Conservation (phyloP, 2,113 vertebrate genomes). For the Galemys pyrenaicus region DNA sequence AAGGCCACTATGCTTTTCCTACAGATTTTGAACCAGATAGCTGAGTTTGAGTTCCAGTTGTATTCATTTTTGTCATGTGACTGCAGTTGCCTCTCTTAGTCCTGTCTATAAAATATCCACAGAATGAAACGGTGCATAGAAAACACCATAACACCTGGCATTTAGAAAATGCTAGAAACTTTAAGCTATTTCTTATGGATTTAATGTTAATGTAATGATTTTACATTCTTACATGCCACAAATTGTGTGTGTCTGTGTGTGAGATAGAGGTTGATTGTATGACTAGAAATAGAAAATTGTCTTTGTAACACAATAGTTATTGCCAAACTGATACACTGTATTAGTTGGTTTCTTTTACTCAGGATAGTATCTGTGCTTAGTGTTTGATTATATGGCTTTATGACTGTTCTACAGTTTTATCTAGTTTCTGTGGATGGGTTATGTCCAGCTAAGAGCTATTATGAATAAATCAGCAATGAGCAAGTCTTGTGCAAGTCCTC, state of each 20-base stretch:
- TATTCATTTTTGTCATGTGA: neutral
- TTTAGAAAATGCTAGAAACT: neutral
- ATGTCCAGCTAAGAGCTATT: neutral
- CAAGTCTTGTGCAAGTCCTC: neutral
- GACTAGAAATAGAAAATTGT: neutral
- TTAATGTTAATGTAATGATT: conserved; percentile 17
- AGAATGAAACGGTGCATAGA: neutral
- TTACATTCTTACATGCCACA: neutral
- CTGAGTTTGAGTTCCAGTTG: neutral
- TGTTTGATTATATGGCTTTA: neutral
- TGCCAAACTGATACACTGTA: neutral
- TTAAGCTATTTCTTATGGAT: neutral
- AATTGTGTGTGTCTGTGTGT: neutral
- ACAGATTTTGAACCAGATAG: neutral
- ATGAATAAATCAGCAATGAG: neutral
- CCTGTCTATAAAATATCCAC: neutral
- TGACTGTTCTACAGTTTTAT: neutral
- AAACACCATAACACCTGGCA: neutral
- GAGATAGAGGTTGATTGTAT: neutral
- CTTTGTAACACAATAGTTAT: neutral
- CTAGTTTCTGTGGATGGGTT: neutral
- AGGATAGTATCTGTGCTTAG: neutral
- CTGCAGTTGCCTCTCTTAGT: neutral
- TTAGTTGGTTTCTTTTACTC: neutral
- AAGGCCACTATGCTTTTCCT: neutral